phyloP scores from a whole-genome alignment of 2,113 vertebrate genomes.

The Atlantisia rogersi region DNA sequence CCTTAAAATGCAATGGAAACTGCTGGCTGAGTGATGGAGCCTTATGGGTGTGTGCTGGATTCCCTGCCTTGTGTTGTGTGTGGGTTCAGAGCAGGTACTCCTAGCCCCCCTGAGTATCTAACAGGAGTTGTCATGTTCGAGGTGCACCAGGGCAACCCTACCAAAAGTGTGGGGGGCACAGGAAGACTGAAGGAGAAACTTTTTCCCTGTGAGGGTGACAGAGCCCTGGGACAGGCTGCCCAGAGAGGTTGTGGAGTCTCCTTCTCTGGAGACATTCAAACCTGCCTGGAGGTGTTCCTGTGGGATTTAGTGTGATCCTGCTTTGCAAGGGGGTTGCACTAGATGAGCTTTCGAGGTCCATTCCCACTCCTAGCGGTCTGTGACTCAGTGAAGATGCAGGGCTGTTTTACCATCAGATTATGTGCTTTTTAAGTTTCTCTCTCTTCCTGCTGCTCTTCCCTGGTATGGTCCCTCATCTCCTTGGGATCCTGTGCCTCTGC shows the following conservation, averaged over 20 bases:
- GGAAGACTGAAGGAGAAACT: neutral
- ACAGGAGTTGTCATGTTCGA: neutral
- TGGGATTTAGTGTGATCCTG: too few relatives aligned
- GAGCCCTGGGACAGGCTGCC: too few relatives aligned
- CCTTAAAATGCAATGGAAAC: neutral
- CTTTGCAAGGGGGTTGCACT: too few relatives aligned
- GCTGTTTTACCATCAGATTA: neutral
- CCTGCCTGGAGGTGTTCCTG: too few relatives aligned
- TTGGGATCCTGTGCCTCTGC: neutral
- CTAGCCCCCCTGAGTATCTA: neutral
- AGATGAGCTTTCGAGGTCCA: too few relatives aligned
- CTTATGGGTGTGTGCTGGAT: neutral
- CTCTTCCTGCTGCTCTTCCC: neutral
- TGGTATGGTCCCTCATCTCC: accelerated
- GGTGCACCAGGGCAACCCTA: neutral
- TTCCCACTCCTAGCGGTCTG: too few relatives aligned
- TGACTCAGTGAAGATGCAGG: neutral
- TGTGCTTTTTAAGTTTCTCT: neutral
- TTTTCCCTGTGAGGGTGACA: too few relatives aligned
- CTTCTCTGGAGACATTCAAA: too few relatives aligned
- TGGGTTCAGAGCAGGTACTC: neutral
- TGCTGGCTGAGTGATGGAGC: neutral
- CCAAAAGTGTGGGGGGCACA: neutral
- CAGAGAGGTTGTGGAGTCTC: too few relatives aligned
- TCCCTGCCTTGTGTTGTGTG: neutral